Conservation (phyloP, 2,888 invertebrate species). For the Malachius bipustulatus region DNA sequence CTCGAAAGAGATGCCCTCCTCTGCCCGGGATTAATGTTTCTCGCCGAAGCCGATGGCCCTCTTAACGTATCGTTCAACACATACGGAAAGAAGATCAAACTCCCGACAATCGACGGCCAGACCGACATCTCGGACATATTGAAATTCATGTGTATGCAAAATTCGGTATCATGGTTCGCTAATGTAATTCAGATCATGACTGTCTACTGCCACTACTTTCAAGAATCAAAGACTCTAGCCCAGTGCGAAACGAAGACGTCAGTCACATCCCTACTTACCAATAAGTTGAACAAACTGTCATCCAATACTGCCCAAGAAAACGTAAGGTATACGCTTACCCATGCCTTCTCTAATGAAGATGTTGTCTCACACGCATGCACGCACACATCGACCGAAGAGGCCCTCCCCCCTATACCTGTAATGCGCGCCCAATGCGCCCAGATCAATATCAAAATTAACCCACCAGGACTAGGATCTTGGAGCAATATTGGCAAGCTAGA, state of each 20-base stretch:
- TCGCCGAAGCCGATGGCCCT: constrained; percentile 4
- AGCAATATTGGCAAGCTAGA: constrained; percentile 6
- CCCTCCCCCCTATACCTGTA: constrained; percentile 5
- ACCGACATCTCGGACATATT: not conserved
- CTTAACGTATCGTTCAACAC: constrained; percentile 7
- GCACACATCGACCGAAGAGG: constrained; percentile 7
- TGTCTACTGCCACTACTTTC: constrained; percentile 7
- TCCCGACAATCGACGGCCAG: constrained; percentile 4
- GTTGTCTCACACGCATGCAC: constrained; percentile 4
- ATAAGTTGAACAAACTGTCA: too few relatives aligned
- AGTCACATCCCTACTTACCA: too few relatives aligned
- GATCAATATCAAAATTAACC: constrained; percentile 4
- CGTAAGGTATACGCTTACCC: constrained; percentile 6
- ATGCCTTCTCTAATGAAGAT: constrained; percentile 5
- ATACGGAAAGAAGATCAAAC: constrained; percentile 6
- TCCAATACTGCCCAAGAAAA: constrained; percentile 9
- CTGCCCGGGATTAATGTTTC: constrained; percentile 6
- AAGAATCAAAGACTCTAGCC: too few relatives aligned
- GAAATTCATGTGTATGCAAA: constrained; percentile 5
- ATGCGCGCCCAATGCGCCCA: constrained; percentile 7
- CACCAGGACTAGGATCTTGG: constrained; percentile 5
- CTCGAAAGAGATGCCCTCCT: constrained; percentile 8
- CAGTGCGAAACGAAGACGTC: too few relatives aligned
- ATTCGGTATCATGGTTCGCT: constrained; percentile 8
- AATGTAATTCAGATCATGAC: constrained; percentile 8